Conservation (phyloP, 2,888 invertebrate genomes). For the Eilema sororculum region DNA sequence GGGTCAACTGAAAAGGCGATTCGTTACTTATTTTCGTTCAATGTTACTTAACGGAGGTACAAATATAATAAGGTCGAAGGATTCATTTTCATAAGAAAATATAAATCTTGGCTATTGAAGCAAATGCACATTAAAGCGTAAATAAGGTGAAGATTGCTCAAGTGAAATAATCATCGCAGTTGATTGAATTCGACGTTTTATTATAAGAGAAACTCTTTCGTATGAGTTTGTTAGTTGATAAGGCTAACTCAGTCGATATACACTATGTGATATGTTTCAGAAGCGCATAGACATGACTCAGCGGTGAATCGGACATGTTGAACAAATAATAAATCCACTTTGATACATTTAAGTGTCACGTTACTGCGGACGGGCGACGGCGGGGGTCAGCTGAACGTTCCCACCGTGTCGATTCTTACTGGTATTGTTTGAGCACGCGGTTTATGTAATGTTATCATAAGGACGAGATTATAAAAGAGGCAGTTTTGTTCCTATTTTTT, state of each 20-base stretch:
- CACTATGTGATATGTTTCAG: background rate
- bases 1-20: background rate
- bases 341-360: conserved; percentile 3
- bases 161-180: background rate
- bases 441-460: background rate
- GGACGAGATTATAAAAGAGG: background rate
- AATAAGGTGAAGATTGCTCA: background rate
- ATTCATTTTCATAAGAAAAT: background rate
- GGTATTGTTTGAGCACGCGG: background rate
- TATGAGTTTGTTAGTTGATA: too few relatives aligned
- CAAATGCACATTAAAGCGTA: background rate
- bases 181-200: background rate
- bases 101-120: background rate
- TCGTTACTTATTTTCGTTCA: conserved; percentile 4
- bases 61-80: background rate
- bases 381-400: background rate
- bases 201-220: too few relatives aligned
- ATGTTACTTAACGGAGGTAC: background rate
- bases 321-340: too few relatives aligned
- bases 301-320: background rate
- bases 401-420: background rate
- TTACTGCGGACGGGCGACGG: background rate
- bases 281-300: background rate
- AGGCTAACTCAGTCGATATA: too few relatives aligned
- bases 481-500: background rate